Conservation (phyloP, 2,113 vertebrate species). For the Ploceus nigricollis region DNA sequence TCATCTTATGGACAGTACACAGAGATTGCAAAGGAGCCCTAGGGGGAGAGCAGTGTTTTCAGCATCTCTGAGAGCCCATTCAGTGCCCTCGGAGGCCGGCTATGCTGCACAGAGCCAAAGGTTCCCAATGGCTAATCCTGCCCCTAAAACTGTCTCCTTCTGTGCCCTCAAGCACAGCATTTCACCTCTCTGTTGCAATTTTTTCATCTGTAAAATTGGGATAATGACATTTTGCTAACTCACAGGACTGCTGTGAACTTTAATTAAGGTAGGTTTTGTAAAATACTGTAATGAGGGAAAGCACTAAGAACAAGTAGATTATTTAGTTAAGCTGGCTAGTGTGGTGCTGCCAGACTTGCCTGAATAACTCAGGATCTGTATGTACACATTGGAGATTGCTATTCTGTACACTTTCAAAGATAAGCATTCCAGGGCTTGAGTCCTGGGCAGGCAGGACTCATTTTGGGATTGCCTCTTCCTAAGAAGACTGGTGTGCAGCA, state of each 20-base stretch:
- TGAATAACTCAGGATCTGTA: background rate
- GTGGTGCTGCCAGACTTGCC: background rate
- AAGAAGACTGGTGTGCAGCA: background rate
- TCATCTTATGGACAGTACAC: background rate
- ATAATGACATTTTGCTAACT: conserved; percentile 50
- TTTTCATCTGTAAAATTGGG: conserved; percentile 59
- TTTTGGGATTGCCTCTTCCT: background rate
- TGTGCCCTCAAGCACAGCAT: background rate
- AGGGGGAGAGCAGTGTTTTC: background rate
- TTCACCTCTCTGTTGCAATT: conserved; percentile 28
- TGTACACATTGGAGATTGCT: background rate
- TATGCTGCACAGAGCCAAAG: background rate
- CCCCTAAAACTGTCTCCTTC: background rate
- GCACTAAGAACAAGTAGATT: background rate
- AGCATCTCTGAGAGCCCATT: background rate
- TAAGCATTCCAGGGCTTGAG: background rate
- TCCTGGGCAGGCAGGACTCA: background rate
- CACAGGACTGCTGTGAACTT: conserved; percentile 32
- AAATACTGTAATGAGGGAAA: conserved; percentile 53
- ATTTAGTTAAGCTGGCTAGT: conserved; percentile 21
- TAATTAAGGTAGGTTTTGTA: conserved; percentile 43
- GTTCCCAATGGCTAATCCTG: background rate
- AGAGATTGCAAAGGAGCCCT: background rate
- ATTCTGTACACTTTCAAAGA: background rate
- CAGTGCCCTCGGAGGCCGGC: background rate